These are phyloP conservation scores for Ophraella communa DNA, from an alignment of 2,888 invertebrate genomes.

Conservation along the genomic window DNA sequence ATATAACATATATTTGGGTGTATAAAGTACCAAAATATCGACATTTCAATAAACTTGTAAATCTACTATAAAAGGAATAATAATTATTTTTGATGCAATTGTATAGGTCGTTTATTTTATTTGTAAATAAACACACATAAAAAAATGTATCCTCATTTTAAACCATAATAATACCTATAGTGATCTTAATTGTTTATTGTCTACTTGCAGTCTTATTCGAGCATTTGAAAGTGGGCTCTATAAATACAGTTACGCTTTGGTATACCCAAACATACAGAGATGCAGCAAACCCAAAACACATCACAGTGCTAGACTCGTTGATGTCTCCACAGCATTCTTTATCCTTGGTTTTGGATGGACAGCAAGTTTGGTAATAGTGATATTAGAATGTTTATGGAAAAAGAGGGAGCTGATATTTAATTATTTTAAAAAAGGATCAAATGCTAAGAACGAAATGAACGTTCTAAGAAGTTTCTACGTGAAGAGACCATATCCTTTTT, in stretches of 20 bases:
- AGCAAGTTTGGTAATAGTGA: conserved; percentile 38
- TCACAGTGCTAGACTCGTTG: conserved; percentile 66
- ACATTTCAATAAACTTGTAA: too few relatives aligned
- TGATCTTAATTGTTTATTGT: not conserved
- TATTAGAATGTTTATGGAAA: conserved; percentile 41
- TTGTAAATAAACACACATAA: not conserved
- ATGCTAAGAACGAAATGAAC: not conserved
- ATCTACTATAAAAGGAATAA: too few relatives aligned
- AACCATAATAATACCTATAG: conserved; percentile 48
- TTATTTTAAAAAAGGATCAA: conserved; percentile 18
- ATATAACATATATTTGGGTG: too few relatives aligned
- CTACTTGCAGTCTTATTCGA: conserved; percentile 52
- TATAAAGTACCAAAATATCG: too few relatives aligned
- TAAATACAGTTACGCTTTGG: conserved; percentile 43
- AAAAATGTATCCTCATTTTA: not conserved
- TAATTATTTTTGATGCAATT: too few relatives aligned
- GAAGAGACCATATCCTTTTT: too few relatives aligned
- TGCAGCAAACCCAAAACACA: conserved; percentile 65
- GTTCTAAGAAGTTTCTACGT: too few relatives aligned
- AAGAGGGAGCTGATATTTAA: conserved; percentile 24
- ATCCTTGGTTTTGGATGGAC: conserved; percentile 60
- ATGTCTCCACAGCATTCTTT: conserved; percentile 66
- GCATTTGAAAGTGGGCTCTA: conserved; percentile 42
- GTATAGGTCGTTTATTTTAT: too few relatives aligned
- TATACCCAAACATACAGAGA: conserved; percentile 63